phyloP scores from a whole-genome alignment of 2,113 vertebrate genomes.

The Mormyrus lacerda region DNA sequence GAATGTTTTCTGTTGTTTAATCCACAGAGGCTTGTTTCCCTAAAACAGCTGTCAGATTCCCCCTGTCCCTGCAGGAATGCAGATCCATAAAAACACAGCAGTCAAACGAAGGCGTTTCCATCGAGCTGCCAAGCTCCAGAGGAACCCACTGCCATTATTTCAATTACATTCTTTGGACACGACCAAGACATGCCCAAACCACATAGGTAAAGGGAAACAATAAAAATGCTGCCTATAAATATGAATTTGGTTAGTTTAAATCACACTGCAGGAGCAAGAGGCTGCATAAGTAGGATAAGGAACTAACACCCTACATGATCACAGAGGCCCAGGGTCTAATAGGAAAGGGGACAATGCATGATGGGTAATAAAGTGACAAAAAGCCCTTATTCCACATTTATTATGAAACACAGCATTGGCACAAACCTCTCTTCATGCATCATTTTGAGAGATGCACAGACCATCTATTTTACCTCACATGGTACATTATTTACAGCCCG shows the following conservation, averaged over 20 bases:
- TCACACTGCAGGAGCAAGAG: neutral
- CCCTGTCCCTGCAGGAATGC: neutral
- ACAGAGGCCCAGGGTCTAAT: neutral
- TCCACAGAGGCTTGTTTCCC: neutral
- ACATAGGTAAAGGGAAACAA: neutral
- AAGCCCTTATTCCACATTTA: neutral
- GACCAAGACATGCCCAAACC: neutral
- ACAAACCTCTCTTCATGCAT: neutral
- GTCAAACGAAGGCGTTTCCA: neutral
- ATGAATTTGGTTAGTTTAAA: neutral
- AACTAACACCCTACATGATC: neutral
- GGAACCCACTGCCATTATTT: neutral
- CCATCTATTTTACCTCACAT: neutral
- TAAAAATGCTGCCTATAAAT: neutral
- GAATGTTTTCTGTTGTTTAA: neutral
- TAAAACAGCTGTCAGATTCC: slow-evolving; percentile 3
- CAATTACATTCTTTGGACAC: neutral
- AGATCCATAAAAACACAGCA: neutral
- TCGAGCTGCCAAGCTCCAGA: neutral
- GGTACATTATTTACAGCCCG: neutral
- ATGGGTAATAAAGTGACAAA: neutral
- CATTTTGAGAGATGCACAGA: neutral
- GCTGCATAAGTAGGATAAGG: neutral
- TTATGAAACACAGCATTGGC: neutral
- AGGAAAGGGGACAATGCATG: neutral